Base-by-base conservation (phyloP, 1,140 invertebrate species). In the Drosophila virilis region DNA sequence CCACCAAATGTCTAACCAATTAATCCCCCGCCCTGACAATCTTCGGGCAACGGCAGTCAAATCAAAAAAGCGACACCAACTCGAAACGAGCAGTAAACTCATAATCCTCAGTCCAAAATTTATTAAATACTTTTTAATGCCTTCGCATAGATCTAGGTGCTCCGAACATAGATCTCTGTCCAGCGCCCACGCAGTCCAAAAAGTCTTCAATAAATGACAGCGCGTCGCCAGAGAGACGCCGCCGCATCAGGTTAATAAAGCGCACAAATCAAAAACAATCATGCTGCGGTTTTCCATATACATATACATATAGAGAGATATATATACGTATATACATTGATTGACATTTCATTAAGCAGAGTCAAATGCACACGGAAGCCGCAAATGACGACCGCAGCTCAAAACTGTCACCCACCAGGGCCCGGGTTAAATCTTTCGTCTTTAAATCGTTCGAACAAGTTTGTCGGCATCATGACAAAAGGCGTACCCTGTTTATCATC, bases 271-370 rank as follows among this genome's bases (percentile, higher is more conserved):
- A 88, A 79, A 88, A 82, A 50, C 84, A 89, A 88, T 68, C 40
- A 70, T 70, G 72, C 52, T 43, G n/a, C 42, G 58, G 13, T 17
- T 59, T 48, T n/a, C n/a, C n/a, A n/a, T n/a, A n/a, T n/a, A 58
- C 40, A 67, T 7, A n/a, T 8, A 9, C 12, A 46, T 58, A 40
- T 48, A 59, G 35, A 33, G 38, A 43, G 1, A 43, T 38, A 50
- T 57, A 58, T 32, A 51, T 60, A 74, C 32, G 65, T 67, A 42
- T 48, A 50, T 70, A 80, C 55, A 77, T 62, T 88, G 83, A 88
- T 88, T 88, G 83, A 89, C 83, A 88, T 89, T 88, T 84, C 89
- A 88, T 88, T 88, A 88, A 88, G 82, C 78, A 86, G 80, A 83
- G 73, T 67, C 83, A 88, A 88, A 79, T 83, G 79, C 73, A 86